Conservation (phyloP, 2,113 vertebrate genomes). For the Albula glossodonta region DNA sequence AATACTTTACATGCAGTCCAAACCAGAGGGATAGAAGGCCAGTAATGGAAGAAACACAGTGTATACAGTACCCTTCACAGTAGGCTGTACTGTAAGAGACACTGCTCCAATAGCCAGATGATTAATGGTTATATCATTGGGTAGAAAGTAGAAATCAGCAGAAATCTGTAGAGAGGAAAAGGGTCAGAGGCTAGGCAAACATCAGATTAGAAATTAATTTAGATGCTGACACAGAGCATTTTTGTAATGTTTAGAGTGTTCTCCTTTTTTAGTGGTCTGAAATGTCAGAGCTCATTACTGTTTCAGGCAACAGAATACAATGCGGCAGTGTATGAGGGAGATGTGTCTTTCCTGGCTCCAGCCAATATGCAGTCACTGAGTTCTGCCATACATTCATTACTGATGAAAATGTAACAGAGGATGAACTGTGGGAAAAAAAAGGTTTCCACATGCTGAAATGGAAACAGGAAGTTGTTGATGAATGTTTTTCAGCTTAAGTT, state of each 20-base stretch:
- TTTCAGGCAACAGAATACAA: slow-evolving; percentile 27
- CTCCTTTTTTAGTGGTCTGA: neutral
- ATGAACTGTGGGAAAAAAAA: neutral
- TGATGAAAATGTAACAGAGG: neutral
- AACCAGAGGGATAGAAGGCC: neutral
- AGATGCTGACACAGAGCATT: slow-evolving; percentile 21
- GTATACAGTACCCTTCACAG: neutral
- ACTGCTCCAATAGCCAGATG: neutral
- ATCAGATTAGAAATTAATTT: slow-evolving; percentile 13
- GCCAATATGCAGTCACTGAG: neutral
- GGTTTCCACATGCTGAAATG: neutral
- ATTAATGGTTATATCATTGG: slow-evolving; percentile 6
- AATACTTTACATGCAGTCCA: neutral
- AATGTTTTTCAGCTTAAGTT: too few relatives aligned
- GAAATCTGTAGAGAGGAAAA: neutral
- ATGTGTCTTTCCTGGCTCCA: neutral
- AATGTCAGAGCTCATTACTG: slow-evolving; percentile 27
- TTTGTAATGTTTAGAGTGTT: neutral
- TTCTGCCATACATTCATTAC: neutral
- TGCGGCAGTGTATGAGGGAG: slow-evolving; percentile 7
- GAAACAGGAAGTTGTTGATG: neutral
- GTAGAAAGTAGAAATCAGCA: neutral
- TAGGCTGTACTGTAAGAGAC: neutral
- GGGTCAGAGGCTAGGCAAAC: slow-evolving; percentile 11
- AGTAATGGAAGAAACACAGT: neutral